Percentiles rank a stretch among this genome's conserved stretches.
phyloP scores from a whole-genome alignment of 1,140 invertebrate species.

The Adelges cooleyi region DNA sequence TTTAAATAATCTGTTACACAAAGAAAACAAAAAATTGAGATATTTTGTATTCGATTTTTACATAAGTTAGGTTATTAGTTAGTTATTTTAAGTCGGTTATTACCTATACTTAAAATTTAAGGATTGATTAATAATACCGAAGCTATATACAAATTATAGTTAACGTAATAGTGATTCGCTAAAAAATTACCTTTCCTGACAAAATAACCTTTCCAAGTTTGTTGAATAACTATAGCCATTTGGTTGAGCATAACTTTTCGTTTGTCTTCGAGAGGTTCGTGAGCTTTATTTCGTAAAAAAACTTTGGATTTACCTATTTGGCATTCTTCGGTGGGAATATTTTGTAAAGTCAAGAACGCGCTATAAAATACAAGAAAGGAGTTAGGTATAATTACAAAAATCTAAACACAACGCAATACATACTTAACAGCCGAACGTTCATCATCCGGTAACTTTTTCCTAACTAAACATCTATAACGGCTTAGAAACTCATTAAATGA shows the following conservation, averaged over 20 bases:
- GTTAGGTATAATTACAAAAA: neutral
- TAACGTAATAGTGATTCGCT: too few relatives aligned
- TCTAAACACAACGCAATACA: constrained; percentile 31
- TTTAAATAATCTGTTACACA: constrained; percentile 48
- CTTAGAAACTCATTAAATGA: constrained; percentile 62
- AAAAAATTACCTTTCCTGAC: constrained; percentile 48
- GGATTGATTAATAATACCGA: too few relatives aligned
- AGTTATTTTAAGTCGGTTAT: neutral
- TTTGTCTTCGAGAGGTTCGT: constrained; percentile 76
- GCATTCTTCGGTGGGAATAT: constrained; percentile 65
- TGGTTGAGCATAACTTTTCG: constrained; percentile 54
- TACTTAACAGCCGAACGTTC: constrained; percentile 45
- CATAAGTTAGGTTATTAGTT: neutral
- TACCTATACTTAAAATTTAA: neutral
- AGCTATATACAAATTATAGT: too few relatives aligned
- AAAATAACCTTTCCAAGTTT: constrained; percentile 53
- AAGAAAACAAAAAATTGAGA: constrained; percentile 30
- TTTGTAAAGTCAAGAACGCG: constrained; percentile 46
- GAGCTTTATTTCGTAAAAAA: constrained; percentile 70
- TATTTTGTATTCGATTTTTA: constrained; percentile 7
- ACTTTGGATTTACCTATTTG: constrained; percentile 85
- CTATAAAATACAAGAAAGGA: constrained; percentile 30
- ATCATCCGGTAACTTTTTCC: constrained; percentile 37
- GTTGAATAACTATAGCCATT: constrained; percentile 70
- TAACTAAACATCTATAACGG: constrained; percentile 61